phyloP scores from a whole-genome alignment of 2,113 vertebrate species.

The Nothobranchius furzeri region DNA sequence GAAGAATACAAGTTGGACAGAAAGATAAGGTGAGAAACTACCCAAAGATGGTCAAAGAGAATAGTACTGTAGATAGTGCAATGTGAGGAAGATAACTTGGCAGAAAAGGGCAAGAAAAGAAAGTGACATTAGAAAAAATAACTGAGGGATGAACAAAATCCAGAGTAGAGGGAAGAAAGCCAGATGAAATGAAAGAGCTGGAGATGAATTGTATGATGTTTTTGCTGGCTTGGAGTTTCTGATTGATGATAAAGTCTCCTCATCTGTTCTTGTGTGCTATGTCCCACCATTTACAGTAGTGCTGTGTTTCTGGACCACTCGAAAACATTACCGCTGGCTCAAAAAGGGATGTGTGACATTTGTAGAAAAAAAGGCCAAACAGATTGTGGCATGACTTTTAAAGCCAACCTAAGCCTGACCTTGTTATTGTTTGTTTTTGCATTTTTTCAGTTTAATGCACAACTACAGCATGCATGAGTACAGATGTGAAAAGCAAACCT shows the following conservation, averaged over 20 bases:
- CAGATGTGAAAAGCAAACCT: constrained; percentile 36
- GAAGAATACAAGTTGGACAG: neutral
- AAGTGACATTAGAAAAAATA: constrained; percentile 4
- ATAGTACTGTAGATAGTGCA: constrained; percentile 26
- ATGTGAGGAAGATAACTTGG: constrained; percentile 2
- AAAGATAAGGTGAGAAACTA: constrained; percentile 1
- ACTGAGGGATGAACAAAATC: constrained; percentile 8
- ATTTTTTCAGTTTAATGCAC: neutral
- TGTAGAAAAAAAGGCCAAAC: neutral
- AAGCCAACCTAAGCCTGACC: neutral
- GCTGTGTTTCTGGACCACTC: constrained; percentile 29
- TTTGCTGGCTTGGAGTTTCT: constrained; percentile 40
- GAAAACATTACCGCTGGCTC: constrained; percentile 12
- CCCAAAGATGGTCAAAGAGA: constrained; percentile 23
- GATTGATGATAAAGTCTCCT: constrained; percentile 61
- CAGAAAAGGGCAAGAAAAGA: constrained; percentile 1
- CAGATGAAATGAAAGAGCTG: constrained; percentile 34
- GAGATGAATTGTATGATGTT: constrained; percentile 39
- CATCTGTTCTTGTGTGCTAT: constrained; percentile 9
- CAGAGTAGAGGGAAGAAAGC: constrained; percentile 13
- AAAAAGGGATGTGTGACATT: neutral
- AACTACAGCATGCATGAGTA: constrained; percentile 2
- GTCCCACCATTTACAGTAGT: constrained; percentile 22
- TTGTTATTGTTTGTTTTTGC: neutral
- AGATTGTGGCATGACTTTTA: neutral